A percentile compares a stretch with the other conserved stretches of the same genome.
Conservation (phyloP, 1,140 invertebrate species). For the Ectropis grisescens region DNA sequence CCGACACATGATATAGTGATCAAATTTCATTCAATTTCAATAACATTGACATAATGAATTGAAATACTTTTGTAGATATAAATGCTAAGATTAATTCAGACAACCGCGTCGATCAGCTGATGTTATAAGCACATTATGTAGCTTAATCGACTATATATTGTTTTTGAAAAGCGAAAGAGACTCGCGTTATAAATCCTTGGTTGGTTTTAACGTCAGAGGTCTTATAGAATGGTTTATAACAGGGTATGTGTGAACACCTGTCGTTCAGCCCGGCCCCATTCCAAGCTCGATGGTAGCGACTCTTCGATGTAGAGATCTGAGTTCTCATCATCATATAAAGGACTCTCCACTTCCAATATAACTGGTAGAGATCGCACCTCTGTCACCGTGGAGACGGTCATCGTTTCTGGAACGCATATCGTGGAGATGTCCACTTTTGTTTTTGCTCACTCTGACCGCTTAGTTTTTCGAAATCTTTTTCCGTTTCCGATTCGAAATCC, state of each 20-base stretch:
- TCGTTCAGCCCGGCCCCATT: constrained; percentile 69
- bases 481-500: constrained; percentile 84
- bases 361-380: constrained; percentile 51
- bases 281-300: constrained; percentile 80
- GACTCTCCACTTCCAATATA: constrained; percentile 35
- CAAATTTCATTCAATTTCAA: no score
- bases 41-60: no score
- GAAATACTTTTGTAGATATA: no score
- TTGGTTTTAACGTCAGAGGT: no score
- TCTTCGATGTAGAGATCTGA: constrained; percentile 91
- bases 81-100: no score
- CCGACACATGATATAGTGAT: no score
- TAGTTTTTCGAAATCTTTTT: constrained; percentile 87
- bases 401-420: constrained; percentile 34
- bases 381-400: constrained; percentile 44
- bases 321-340: constrained; percentile 68
- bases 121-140: no score
- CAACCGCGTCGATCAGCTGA: no score
- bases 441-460: constrained; percentile 69
- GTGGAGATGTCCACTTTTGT: constrained; percentile 37
- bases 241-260: constrained; percentile 42
- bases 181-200: no score
- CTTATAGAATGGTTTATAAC: constrained; percentile 38
- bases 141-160: no score
- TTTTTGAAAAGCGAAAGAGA: no score